Conservation (phyloP, 2,888 invertebrate species). For the Ochropacha duplaris region DNA sequence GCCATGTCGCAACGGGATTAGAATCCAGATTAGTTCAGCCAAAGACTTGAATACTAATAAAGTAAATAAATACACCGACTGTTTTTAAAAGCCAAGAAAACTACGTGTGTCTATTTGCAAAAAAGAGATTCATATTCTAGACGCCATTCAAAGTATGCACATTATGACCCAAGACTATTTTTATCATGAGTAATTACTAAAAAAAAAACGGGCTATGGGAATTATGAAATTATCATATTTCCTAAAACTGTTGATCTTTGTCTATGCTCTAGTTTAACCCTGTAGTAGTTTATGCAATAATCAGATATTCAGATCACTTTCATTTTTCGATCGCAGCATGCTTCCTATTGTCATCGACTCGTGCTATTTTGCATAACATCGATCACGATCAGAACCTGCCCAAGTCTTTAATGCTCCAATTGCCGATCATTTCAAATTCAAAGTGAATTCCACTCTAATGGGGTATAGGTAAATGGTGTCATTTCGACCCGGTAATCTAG, state of each 20-base stretch:
- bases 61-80: slow-evolving; percentile 12
- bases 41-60: slow-evolving; percentile 63
- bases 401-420: slow-evolving; percentile 63
- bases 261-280: slow-evolving; percentile 25
- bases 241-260: slow-evolving; percentile 11
- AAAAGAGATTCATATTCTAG: slow-evolving; percentile 8
- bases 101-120: slow-evolving; percentile 34
- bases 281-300: slow-evolving; percentile 29
- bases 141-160: neutral
- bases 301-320: slow-evolving; percentile 45
- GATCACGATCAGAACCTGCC: slow-evolving; percentile 63
- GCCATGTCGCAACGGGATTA: slow-evolving; percentile 59
- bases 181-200: neutral
- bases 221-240: too few relatives aligned
- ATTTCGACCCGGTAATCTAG: slow-evolving; percentile 61
- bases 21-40: slow-evolving; percentile 69
- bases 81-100: slow-evolving; percentile 38
- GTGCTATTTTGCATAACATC: slow-evolving; percentile 68
- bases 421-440: slow-evolving; percentile 58
- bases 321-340: slow-evolving; percentile 42
- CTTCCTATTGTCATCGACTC: slow-evolving; percentile 60
- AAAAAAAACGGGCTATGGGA: too few relatives aligned
- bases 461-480: slow-evolving; percentile 62
- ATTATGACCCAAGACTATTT: neutral
- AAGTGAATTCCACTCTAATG: slow-evolving; percentile 53